Conservation (phyloP, 1,140 invertebrate genomes). For the Homarus americanus region DNA sequence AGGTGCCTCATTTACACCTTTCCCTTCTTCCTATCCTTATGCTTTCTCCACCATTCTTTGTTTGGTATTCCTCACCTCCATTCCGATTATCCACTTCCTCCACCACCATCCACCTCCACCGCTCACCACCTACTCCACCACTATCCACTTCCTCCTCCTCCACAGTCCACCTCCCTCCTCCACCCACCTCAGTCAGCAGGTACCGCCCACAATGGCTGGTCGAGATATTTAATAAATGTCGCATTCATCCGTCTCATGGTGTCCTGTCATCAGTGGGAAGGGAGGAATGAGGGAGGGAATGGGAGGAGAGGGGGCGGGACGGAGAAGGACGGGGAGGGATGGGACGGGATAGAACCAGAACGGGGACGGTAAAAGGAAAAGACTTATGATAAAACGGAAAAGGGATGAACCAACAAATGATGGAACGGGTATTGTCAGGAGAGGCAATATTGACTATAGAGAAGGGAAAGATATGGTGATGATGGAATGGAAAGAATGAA, state of each 20-base stretch:
- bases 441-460: too few relatives aligned
- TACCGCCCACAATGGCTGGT: not conserved
- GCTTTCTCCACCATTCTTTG: too few relatives aligned
- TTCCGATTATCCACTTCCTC: not conserved
- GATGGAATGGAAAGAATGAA: not conserved
- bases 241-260: not conserved
- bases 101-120: not conserved
- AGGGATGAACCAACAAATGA: too few relatives aligned
- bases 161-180: not conserved
- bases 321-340: not conserved
- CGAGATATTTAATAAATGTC: slow-evolving; percentile 15
- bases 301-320: not conserved
- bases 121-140: not conserved
- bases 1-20: too few relatives aligned
- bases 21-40: too few relatives aligned
- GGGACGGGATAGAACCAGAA: not conserved
- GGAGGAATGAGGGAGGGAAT: not conserved
- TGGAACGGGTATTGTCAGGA: too few relatives aligned
- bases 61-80: too few relatives aligned
- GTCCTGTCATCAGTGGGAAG: not conserved
- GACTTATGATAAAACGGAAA: too few relatives aligned
- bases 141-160: not conserved
- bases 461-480: not conserved
- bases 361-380: too few relatives aligned
- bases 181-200: not conserved